Percentiles rank a stretch among this genome's conserved stretches.
phyloP scores from a whole-genome alignment of 1,140 invertebrate genomes.

The Penaeus japonicus region DNA sequence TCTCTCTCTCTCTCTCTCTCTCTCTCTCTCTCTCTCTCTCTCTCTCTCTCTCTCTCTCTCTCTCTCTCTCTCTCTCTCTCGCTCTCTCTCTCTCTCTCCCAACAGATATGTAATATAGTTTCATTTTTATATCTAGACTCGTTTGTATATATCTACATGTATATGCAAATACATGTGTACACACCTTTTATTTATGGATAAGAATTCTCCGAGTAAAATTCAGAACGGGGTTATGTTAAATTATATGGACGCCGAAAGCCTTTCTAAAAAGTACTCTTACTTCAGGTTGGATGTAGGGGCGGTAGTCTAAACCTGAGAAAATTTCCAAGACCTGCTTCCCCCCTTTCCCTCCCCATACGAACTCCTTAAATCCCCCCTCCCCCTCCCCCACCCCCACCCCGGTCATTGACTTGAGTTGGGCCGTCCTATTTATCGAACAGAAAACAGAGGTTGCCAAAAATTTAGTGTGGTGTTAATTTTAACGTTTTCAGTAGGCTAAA shows the following conservation, averaged over 20 bases:
- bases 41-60: background rate
- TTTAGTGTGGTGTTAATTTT: conserved; percentile 42
- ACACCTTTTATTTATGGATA: no score
- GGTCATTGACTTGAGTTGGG: conserved; percentile 53
- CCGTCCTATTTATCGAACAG: conserved; percentile 55
- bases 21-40: no score
- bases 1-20: no score
- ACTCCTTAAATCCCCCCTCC: background rate
- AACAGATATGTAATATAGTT: background rate
- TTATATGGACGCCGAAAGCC: background rate
- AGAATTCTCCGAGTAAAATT: background rate
- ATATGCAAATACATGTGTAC: conserved; percentile 3
- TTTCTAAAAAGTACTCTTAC: background rate
- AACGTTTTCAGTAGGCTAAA: background rate
- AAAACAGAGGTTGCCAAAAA: conserved; percentile 51
- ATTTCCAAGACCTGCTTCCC: background rate
- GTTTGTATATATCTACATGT: background rate
- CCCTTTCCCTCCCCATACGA: background rate
- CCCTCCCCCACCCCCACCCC: conserved; percentile 7
- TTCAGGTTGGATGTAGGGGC: background rate
- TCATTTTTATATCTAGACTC: no score
- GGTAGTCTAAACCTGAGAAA: conserved; percentile 29
- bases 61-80: background rate
- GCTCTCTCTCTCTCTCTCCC: background rate
- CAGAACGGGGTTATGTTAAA: background rate